Conservation (phyloP, 1,140 invertebrate species). For the Patella vulgata region DNA sequence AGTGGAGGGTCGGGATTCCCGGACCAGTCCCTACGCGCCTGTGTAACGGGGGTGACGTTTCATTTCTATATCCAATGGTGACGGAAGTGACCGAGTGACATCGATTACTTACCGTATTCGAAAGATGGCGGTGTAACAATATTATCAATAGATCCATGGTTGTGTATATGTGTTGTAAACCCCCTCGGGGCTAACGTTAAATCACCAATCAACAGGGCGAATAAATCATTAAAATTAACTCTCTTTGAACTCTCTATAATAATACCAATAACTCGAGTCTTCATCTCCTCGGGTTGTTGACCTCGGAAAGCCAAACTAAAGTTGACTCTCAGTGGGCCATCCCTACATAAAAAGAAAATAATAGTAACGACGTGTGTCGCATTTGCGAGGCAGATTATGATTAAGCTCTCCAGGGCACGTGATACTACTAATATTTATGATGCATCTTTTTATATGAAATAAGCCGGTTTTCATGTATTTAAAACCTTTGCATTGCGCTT, state of each 20-base stretch:
- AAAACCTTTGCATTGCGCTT: too few species aligned
- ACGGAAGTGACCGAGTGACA: too few species aligned
- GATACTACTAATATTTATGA: too few species aligned
- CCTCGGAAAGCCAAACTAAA: slow-evolving; percentile 7
- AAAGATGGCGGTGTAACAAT: neutral
- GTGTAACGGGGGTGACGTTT: too few species aligned
- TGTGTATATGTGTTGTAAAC: slow-evolving; percentile 1
- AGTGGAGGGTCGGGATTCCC: too few species aligned
- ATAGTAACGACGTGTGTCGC: neutral
- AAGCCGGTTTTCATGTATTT: too few species aligned
- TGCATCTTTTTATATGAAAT: too few species aligned
- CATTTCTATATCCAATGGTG: too few species aligned
- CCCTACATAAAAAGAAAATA: neutral
- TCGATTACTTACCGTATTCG: slow-evolving; percentile 1
- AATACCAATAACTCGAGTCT: slow-evolving; percentile 1
- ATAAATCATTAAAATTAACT: slow-evolving; percentile 4
- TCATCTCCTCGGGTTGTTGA: slow-evolving; percentile 13
- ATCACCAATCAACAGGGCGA: slow-evolving; percentile 3
- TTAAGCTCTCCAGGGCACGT: too few species aligned
- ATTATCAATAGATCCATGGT: neutral
- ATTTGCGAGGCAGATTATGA: too few species aligned
- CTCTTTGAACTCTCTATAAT: slow-evolving; percentile 3
- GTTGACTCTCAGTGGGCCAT: slow-evolving; percentile 4
- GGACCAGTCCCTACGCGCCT: too few species aligned
- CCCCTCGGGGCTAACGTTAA: neutral